A percentile compares a stretch with the other conserved stretches of the same genome.
Evolutionary conservation across 2,888 invertebrate genomes (phyloP).

Genomic region (Sepioteuthis lessoniana): DNA sequence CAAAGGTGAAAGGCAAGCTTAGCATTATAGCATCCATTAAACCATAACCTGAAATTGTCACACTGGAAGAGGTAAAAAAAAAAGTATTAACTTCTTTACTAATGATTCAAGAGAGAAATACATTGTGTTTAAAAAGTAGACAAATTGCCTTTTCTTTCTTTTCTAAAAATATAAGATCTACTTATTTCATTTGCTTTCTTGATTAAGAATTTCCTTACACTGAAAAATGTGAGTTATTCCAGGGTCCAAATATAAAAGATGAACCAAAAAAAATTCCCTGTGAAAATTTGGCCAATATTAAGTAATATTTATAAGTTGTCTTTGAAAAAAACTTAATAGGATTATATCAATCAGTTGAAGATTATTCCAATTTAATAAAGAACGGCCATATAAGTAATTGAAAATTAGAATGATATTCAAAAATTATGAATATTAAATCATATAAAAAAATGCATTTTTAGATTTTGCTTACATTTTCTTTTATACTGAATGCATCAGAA

Average conservation of each 20-base stretch:
- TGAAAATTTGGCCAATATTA: too few relatives aligned
- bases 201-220: not conserved
- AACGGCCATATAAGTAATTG: not conserved
- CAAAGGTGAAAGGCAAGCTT: conserved; percentile 33
- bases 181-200: not conserved
- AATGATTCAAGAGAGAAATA: not conserved
- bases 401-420: not conserved
- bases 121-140: not conserved
- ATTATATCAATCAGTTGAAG: not conserved
- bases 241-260: too few relatives aligned
- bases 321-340: not conserved
- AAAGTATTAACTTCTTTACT: not conserved
- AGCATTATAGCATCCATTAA: not conserved
- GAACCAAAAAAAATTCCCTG: too few relatives aligned
- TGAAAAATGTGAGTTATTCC: not conserved
- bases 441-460: not conserved
- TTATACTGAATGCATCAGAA: too few relatives aligned
- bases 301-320: not conserved
- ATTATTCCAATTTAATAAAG: not conserved
- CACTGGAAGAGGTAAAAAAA: not conserved
- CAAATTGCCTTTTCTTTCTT: not conserved
- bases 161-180: not conserved
- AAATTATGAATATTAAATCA: not conserved
- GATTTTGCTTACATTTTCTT: too few relatives aligned
- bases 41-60: not conserved